Evolutionary conservation across 2,113 vertebrate species (phyloP).

Genomic region (Leucosticte australis): DNA sequence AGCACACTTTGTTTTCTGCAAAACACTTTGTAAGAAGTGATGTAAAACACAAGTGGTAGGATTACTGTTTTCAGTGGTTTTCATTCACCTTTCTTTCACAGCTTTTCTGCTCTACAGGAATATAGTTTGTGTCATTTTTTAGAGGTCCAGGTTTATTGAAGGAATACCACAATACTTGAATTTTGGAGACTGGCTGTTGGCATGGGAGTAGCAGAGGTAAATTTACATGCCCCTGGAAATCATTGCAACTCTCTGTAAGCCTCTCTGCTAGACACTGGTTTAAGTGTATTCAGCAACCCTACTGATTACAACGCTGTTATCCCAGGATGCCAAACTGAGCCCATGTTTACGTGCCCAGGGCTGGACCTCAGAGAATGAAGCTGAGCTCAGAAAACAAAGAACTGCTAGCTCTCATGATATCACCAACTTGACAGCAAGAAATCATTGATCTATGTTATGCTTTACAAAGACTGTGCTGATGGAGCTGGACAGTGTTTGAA

Average conservation of each 20-base stretch:
- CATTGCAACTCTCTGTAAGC: rapidly evolving
- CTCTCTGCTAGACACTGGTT: not conserved
- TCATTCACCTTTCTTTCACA: not conserved
- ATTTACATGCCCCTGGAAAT: not conserved
- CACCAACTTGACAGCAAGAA: not conserved
- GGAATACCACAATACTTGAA: not conserved
- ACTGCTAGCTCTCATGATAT: not conserved
- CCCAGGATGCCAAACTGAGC: not conserved
- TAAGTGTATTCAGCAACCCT: not conserved
- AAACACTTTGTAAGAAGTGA: not conserved
- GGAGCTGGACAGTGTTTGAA: not conserved
- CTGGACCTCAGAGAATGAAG: not conserved
- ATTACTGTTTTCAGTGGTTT: not conserved
- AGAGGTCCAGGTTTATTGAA: not conserved
- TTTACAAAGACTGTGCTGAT: not conserved
- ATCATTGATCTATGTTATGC: not conserved
- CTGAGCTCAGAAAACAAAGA: not conserved
- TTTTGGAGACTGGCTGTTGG: not conserved
- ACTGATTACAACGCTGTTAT: not conserved
- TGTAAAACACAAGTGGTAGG: not conserved
- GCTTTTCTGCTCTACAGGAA: not conserved
- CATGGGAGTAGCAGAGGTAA: not conserved
- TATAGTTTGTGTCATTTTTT: not conserved
- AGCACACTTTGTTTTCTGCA: not conserved
- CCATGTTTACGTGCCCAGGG: not conserved